A percentile compares a stretch with the other conserved stretches of the same genome.
Evolutionary conservation across 2,888 invertebrate genomes (phyloP).

Genomic region (Gastracanthus pulcherrimus): DNA sequence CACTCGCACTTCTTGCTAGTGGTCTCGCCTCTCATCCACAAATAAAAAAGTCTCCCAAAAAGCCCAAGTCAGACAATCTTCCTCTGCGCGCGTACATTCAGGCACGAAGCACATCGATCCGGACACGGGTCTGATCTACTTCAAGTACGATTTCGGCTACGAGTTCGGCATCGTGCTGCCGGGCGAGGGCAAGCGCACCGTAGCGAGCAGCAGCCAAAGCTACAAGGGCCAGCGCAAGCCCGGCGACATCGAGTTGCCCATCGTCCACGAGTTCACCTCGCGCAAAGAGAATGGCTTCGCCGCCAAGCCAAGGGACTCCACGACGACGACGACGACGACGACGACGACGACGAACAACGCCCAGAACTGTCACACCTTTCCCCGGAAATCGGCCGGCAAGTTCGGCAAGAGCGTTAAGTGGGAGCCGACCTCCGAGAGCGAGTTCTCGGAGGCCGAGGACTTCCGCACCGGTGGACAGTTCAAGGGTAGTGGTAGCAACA

Average conservation of each 20-base stretch:
- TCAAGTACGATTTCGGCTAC: conserved; percentile 90
- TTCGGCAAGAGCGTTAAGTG: conserved; percentile 79
- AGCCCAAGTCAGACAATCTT: not conserved
- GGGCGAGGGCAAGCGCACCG: conserved; percentile 80
- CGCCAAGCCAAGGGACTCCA: conserved; percentile 62
- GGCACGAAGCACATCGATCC: conserved; percentile 88
- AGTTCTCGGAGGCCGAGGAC: conserved; percentile 81
- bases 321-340: conserved; percentile 36
- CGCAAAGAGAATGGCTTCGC: conserved; percentile 72
- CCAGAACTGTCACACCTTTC: conserved; percentile 45
- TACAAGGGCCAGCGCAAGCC: conserved; percentile 77
- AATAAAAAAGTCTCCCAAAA: not conserved
- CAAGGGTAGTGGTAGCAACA: conserved; percentile 71
- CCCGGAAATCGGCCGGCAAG: conserved; percentile 51
- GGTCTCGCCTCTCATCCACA: not conserved
- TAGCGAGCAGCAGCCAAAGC: conserved; percentile 74
- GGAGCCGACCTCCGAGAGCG: conserved; percentile 83
- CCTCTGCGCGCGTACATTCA: conserved; percentile 23
- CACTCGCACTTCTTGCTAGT: not conserved
- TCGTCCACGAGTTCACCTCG: conserved; percentile 82
- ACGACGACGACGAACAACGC: conserved; percentile 15
- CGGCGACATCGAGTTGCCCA: conserved; percentile 83
- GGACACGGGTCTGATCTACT: conserved; percentile 87
- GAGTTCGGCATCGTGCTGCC: conserved; percentile 87
- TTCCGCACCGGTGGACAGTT: conserved; percentile 74